A percentile compares a stretch with the other conserved stretches of the same genome.
Evolutionary conservation across 2,113 vertebrate species (phyloP).

Genomic region (Cettia cetti): DNA sequence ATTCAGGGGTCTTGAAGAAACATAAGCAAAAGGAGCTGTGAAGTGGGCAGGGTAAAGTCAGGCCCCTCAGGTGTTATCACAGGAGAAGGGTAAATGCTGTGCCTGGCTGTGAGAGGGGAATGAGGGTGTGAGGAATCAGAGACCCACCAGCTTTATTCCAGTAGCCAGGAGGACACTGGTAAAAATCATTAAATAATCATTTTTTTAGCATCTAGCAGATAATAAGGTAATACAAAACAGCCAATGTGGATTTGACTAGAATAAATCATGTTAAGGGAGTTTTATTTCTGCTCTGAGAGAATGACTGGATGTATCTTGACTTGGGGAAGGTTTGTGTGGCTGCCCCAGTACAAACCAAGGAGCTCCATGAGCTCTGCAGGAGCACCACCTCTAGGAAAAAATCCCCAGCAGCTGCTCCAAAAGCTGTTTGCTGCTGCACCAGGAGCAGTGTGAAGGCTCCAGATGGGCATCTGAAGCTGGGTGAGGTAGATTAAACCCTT

Average conservation of each 20-base stretch:
- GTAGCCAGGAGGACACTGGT: not conserved
- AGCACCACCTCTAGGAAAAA: not conserved
- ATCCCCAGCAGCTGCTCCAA: not conserved
- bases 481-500: not conserved
- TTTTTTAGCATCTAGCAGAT: not conserved
- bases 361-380: not conserved
- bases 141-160: not conserved
- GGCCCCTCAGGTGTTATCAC: not conserved
- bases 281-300: not conserved
- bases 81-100: not conserved
- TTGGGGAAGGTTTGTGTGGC: not conserved
- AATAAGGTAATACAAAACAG: not conserved
- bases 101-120: not conserved
- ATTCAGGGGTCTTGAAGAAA: not conserved
- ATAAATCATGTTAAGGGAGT: not conserved
- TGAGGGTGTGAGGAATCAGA: not conserved
- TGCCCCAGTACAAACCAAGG: not conserved
- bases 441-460: not conserved
- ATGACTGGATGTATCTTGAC: not conserved
- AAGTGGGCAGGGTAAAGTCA: not conserved
- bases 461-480: not conserved
- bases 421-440: not conserved
- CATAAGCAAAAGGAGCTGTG: not conserved
- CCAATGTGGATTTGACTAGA: not conserved
- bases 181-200: not conserved